Evolutionary conservation across 2,113 vertebrate genomes (phyloP).

Genomic region (Hyla sarda): DNA sequence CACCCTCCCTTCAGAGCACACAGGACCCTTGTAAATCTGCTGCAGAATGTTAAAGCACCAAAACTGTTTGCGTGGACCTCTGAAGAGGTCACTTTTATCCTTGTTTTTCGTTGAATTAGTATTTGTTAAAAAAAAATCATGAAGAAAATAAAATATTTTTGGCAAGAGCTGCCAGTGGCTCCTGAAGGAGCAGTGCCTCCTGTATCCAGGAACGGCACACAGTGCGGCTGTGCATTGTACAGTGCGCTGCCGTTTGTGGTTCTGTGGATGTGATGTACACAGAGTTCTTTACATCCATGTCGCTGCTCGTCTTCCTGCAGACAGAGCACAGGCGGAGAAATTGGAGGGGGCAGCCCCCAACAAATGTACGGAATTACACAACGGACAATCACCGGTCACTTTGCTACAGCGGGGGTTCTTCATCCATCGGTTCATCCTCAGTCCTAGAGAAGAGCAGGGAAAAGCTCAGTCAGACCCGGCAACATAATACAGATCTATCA

Average conservation of each 20-base stretch:
- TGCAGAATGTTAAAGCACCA: constrained; percentile 76
- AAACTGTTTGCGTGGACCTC: constrained; percentile 69
- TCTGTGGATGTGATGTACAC: constrained; percentile 62
- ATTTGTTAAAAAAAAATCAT: constrained; percentile 61
- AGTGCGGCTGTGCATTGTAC: constrained; percentile 58
- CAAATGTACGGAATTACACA: constrained; percentile 75
- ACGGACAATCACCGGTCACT: constrained; percentile 65
- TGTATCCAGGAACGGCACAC: constrained; percentile 37
- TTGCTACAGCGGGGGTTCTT: constrained; percentile 90
- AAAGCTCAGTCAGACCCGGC: not conserved
- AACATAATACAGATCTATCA: too few relatives aligned
- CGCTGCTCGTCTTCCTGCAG: constrained; percentile 67
- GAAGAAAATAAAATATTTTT: constrained; percentile 50
- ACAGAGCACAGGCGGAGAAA: constrained; percentile 72
- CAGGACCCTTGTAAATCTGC: constrained; percentile 70
- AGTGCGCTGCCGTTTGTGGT: constrained; percentile 61
- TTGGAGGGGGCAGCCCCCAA: constrained; percentile 71
- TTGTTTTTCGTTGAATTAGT: constrained; percentile 47
- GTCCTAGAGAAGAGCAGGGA: constrained; percentile 67
- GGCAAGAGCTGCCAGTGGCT: constrained; percentile 59
- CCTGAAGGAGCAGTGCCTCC: constrained; percentile 48
- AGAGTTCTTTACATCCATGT: constrained; percentile 68
- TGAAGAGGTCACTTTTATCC: constrained; percentile 25
- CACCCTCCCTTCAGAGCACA: constrained; percentile 39
- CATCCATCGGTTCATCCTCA: constrained; percentile 96